Evolutionary conservation across 2,113 vertebrate genomes (phyloP), one percentile per base, ranked within the genome.

Genomic region (Oriolus oriolus): DNA sequence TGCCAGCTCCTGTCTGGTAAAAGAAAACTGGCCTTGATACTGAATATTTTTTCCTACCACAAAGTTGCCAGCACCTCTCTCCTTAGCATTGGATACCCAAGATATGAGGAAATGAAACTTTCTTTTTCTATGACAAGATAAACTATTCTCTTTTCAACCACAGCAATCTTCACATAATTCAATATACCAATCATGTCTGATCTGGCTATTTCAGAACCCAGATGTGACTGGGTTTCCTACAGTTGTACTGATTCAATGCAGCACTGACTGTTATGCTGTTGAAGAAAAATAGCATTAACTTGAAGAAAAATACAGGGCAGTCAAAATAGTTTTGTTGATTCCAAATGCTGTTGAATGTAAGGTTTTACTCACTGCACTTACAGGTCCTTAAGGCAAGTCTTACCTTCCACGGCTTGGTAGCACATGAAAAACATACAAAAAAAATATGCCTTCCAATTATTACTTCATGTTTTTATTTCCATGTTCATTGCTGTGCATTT

Each of bases 1-100:
- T 95, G 85, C 71, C 92, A 94, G 42, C 18, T 84, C 26, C 37
- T 96, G 81, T 69, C 53, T 94, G 16, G 33, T 84, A 80, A 81
- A 82, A 84, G 31, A 37, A 87, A 71, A 66, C 59, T 91, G 90
- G 47, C 93, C 94, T 96, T 95, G 94, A 92, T 30, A 39, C 3
- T 49, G 65, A 84, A 24, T 61, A 54, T 11, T 79, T 73, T 66
- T 74, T 60, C 15, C 27, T 53, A 18, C 15, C 7, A 39, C 30
- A 49, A 83, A 90, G 12, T 75, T 21, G 9, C 37, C 61, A 87
- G 5, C 6, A 7, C 61, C 14, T 70, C 27, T 63, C 27, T 35
- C 13, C 8, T 82, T 28, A 59, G 24, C 30, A 76, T 3, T 53
- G 63, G 31, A 35, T 57, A 37, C 18, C 27, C n/a, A 39, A 45